Conservation (phyloP, 2,888 invertebrate species). For the Acanthoscelides obtectus region DNA sequence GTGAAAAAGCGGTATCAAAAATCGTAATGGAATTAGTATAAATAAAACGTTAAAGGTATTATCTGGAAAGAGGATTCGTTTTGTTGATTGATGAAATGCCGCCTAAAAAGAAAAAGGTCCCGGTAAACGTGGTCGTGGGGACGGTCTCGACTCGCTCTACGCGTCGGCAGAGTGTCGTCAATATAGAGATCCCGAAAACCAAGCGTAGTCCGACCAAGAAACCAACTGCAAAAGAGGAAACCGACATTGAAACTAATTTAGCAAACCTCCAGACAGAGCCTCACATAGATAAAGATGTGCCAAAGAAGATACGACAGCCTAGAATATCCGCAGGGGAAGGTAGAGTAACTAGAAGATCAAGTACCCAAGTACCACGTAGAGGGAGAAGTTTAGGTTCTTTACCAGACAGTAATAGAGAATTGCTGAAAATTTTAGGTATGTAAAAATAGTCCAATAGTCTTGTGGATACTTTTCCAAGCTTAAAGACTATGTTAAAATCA, state of each 20-base stretch:
- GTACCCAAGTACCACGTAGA: background rate
- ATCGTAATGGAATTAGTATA: background rate
- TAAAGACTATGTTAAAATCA: no score
- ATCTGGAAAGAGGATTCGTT: background rate
- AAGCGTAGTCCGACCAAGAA: background rate
- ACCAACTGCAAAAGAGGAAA: background rate
- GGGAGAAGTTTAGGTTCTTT: background rate
- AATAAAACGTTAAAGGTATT: background rate
- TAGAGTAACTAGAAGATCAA: background rate
- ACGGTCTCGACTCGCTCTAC: conserved; percentile 34
- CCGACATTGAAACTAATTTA: background rate
- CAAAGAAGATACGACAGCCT: background rate
- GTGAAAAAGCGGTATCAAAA: background rate
- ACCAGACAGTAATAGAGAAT: background rate
- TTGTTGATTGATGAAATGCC: conserved; percentile 24
- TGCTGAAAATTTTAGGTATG: background rate
- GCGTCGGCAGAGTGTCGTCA: conserved; percentile 30
- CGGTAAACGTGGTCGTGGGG: conserved; percentile 26
- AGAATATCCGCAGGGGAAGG: background rate
- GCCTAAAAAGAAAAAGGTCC: conserved; percentile 31
- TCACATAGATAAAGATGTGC: background rate
- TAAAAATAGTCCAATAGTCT: no score
- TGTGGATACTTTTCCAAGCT: no score
- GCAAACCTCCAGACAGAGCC: background rate
- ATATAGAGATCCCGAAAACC: conserved; percentile 27